Conservation (phyloP, 2,113 vertebrate genomes). For the Apeltes quadracus region DNA sequence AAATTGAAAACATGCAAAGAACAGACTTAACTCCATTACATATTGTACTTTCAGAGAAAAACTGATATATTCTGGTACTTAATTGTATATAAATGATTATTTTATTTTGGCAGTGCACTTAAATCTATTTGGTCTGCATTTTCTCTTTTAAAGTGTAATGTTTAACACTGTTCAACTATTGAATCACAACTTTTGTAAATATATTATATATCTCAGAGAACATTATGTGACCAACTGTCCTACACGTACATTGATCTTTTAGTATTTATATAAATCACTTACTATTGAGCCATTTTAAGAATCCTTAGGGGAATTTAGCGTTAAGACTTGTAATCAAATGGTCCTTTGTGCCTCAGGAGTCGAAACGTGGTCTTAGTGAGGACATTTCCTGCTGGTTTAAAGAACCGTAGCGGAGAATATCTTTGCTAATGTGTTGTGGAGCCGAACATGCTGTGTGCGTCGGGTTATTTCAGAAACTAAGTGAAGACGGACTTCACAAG, state of each 20-base stretch:
- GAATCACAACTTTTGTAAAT: neutral
- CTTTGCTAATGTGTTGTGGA: neutral
- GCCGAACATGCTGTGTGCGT: neutral
- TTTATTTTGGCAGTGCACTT: conserved; percentile 13
- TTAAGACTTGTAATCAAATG: neutral
- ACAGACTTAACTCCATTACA: conserved; percentile 36
- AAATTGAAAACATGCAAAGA: conserved; percentile 23
- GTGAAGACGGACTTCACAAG: conserved; percentile 75
- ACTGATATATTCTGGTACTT: neutral
- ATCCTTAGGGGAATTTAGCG: neutral
- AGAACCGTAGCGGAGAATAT: neutral
- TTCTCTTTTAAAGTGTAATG: conserved; percentile 2
- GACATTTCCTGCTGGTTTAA: conserved; percentile 5
- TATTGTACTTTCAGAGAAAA: conserved; percentile 1
- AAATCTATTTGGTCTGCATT: conserved; percentile 13
- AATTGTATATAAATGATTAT: neutral
- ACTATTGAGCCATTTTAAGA: neutral
- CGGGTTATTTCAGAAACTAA: neutral
- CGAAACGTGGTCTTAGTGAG: neutral
- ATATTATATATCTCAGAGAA: conserved; percentile 14
- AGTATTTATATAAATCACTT: conserved; percentile 2
- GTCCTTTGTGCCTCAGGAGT: neutral
- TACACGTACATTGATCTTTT: neutral
- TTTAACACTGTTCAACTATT: conserved; percentile 10
- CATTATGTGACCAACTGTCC: neutral